Conservation (phyloP, 2,888 invertebrate species). For the Drosophila aldrichi region DNA sequence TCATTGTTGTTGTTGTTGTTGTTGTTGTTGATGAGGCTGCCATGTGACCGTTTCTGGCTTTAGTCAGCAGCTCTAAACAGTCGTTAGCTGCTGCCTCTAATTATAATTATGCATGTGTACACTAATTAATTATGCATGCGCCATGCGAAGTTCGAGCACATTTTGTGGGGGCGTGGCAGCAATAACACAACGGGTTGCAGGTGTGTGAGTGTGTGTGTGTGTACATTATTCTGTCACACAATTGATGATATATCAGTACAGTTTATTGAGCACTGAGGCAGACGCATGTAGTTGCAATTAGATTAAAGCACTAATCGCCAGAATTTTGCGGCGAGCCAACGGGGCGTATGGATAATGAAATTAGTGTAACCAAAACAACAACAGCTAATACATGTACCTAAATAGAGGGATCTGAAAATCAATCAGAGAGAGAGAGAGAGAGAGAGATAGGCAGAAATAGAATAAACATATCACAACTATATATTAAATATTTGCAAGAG, state of each 20-base stretch:
- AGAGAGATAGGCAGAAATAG: neutral
- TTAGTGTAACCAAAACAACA: neutral
- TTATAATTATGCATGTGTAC: constrained; percentile 74
- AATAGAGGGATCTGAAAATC: neutral
- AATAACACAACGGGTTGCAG: neutral
- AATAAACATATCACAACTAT: neutral
- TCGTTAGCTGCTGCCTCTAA: constrained; percentile 59
- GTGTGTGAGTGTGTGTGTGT: neutral
- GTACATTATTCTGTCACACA: constrained; percentile 29
- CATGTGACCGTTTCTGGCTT: constrained; percentile 24
- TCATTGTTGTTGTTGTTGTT: constrained; percentile 8
- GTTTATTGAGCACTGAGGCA: constrained; percentile 22
- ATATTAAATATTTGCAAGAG: neutral
- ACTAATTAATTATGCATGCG: constrained; percentile 71
- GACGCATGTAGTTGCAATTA: constrained; percentile 6
- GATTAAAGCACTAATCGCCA: constrained; percentile 11
- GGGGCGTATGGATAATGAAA: constrained; percentile 21
- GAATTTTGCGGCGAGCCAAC: neutral
- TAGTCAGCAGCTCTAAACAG: constrained; percentile 25
- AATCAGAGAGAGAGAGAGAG: too few species aligned
- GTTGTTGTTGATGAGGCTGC: constrained; percentile 9
- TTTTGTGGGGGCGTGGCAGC: constrained; percentile 15
- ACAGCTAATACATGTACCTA: too few species aligned
- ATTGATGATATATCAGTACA: constrained; percentile 31
- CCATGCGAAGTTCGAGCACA: constrained; percentile 47